Evolutionary conservation across 2,113 vertebrate genomes (phyloP).

Genomic region (Rutilus rutilus): DNA sequence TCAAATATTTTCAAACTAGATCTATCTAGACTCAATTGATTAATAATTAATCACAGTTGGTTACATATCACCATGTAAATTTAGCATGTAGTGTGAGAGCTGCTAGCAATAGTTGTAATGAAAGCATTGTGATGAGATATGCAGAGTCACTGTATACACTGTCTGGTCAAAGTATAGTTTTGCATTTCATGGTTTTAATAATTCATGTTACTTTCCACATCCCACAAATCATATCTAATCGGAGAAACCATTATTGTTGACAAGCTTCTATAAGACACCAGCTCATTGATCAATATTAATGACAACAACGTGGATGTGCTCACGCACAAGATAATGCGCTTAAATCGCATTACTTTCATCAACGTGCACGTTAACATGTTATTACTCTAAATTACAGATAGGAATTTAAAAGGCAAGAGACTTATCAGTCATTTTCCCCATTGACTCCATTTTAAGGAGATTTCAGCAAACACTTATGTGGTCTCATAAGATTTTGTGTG

Average conservation of each 20-base stretch:
- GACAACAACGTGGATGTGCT: neutral
- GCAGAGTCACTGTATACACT: neutral
- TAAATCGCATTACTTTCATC: neutral
- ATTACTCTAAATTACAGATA: neutral
- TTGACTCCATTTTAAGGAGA: neutral
- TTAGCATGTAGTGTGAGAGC: neutral
- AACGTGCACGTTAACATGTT: neutral
- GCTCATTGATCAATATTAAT: neutral
- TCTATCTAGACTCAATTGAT: neutral
- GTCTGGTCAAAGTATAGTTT: neutral
- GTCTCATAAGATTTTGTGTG: neutral
- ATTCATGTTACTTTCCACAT: neutral
- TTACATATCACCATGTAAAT: neutral
- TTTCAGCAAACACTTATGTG: neutral
- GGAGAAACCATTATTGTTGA: conserved; percentile 4
- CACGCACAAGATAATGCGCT: neutral
- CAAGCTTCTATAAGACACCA: neutral
- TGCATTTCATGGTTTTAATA: neutral
- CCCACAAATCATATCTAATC: neutral
- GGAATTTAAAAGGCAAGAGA: neutral
- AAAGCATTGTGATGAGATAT: conserved; percentile 2
- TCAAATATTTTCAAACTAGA: too few species aligned
- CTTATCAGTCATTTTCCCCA: neutral
- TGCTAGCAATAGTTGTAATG: neutral
- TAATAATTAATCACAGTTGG: neutral